Evolutionary conservation across 2,888 invertebrate genomes (phyloP).

Genomic region (Emmelina monodactyla): DNA sequence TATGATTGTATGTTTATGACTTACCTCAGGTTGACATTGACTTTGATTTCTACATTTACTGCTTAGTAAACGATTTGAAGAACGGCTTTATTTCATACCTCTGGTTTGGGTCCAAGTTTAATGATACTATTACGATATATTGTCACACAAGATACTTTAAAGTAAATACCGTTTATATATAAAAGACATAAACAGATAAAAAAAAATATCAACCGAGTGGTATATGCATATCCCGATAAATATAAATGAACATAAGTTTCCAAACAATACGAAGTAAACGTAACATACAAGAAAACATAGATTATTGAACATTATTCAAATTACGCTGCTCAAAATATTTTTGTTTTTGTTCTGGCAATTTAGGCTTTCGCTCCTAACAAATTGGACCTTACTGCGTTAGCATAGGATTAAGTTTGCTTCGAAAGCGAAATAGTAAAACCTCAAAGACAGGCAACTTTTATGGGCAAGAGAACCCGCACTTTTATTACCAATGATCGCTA

Average conservation of each 20-base stretch:
- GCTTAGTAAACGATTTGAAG: constrained; percentile 45
- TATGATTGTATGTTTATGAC: constrained; percentile 63
- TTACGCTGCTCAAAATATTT: background rate
- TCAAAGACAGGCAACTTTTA: constrained; percentile 52
- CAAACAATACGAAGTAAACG: too few relatives aligned
- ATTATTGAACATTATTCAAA: background rate
- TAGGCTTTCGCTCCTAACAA: background rate
- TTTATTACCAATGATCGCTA: constrained; percentile 62
- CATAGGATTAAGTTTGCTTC: constrained; percentile 19
- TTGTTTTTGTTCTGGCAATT: background rate
- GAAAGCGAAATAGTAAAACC: constrained; percentile 26
- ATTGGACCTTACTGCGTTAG: constrained; percentile 25
- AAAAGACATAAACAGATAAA: too few relatives aligned
- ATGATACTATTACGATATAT: background rate
- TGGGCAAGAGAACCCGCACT: constrained; percentile 55
- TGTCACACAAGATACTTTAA: background rate
- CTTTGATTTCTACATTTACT: constrained; percentile 62
- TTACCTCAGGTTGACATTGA: constrained; percentile 63
- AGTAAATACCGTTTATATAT: too few relatives aligned
- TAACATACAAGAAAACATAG: too few relatives aligned
- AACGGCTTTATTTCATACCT: constrained; percentile 21
- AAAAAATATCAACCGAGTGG: too few relatives aligned
- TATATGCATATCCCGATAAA: too few relatives aligned
- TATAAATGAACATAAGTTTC: too few relatives aligned
- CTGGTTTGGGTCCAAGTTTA: background rate